Conservation (phyloP, 2,113 vertebrate species). For the zebrafish (Danio rerio) region DNA sequence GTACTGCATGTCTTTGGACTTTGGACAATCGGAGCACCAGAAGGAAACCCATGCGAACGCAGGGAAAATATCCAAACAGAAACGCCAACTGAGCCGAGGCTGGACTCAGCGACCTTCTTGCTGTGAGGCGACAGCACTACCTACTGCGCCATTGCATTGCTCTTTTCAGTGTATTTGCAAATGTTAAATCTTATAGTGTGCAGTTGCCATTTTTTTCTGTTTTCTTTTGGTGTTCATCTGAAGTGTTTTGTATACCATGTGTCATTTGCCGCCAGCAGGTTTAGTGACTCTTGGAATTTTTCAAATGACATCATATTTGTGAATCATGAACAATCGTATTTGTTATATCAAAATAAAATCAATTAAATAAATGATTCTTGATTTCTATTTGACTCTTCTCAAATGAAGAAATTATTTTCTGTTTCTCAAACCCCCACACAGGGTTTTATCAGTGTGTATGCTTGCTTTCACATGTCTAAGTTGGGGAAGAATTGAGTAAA, state of each 20-base stretch:
- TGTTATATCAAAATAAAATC: neutral
- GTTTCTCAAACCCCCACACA: neutral
- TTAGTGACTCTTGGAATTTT: neutral
- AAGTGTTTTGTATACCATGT: slow-evolving; percentile 4
- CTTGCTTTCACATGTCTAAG: neutral
- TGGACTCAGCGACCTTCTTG: no score
- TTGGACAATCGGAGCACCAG: no score
- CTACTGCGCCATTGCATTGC: no score
- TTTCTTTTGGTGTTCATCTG: neutral
- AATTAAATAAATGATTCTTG: no score
- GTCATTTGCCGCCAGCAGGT: neutral
- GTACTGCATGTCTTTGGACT: no score
- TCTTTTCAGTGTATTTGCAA: no score
- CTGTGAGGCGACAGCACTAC: no score
- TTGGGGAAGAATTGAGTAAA: neutral
- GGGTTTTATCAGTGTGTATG: neutral
- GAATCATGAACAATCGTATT: neutral
- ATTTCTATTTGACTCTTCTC: neutral
- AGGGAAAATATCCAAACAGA: no score
- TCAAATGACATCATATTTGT: neutral
- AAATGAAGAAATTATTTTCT: neutral
- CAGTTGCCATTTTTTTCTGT: neutral
- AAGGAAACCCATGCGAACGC: no score
- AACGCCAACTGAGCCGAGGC: no score
- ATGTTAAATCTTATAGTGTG: no score